Base-by-base conservation (phyloP, 1,140 invertebrate species). In the Ephestia elutella region DNA sequence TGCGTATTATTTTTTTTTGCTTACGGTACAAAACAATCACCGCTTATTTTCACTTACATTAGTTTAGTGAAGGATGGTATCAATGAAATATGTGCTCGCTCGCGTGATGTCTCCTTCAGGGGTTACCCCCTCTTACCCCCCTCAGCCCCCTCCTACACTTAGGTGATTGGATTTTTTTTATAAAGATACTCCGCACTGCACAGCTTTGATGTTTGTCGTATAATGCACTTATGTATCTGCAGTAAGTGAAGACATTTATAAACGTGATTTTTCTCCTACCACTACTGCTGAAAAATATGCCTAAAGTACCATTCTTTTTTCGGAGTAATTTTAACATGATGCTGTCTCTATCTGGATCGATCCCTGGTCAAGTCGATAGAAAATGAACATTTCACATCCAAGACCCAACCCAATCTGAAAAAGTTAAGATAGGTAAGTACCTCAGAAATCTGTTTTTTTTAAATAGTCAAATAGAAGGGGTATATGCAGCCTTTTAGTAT, bases 1-100 rank as follows among this genome's bases (percentile, higher is more conserved):
- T 32, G 7, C 7, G 11, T 10, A 32, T 7, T 5, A 9, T 11
- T 10, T 28, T 28, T 60, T 61, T 75, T 32, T 78, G 68, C 73
- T 56, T 48, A 65, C 82, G 5, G 49, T 86, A 82, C 75, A 7
- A 56, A 63, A 71, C 79, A 79, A 80, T 79, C 78, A 69, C 60
- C 62, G 73, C 78, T 80, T 82, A 83, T 87, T 86, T 85, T 85
- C 82, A 83, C 82, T 83, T 70, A 81, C 82, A 86, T 87, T 87
- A 86, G 82, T 83, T 78, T 76, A 80, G 72, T 70, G 70, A 66
- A 78, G 75, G 79, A 80, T 74, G 69, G 75, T 77, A 83, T 78
- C 80, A 86, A 86, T 87, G 84, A 82, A 82, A 83, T 87, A 85
- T 87, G 80, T 80, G 71, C 63, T 60, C 21, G 71, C 59, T 87